A percentile compares a stretch with the other conserved stretches of the same genome.
Conservation (phyloP, 2,888 invertebrate genomes). For the Plagodis dolabraria region DNA sequence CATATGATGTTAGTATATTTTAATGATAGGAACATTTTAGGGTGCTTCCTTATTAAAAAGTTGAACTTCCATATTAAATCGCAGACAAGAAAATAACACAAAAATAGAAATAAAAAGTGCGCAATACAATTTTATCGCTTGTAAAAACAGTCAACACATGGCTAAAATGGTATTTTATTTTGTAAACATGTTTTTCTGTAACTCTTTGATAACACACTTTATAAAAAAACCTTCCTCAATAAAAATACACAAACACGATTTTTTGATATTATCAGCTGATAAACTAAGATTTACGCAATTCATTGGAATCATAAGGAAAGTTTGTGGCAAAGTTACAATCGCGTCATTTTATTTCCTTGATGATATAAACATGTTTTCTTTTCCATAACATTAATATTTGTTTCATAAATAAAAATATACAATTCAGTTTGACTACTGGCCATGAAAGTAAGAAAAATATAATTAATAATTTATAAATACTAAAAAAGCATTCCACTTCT, state of each 20-base stretch:
- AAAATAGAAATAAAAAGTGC: conserved; percentile 48
- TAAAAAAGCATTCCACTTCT: too few relatives aligned
- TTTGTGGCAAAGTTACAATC: too few relatives aligned
- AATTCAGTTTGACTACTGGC: not conserved
- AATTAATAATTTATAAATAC: not conserved
- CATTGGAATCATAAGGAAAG: not conserved
- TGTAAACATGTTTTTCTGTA: conserved; percentile 55
- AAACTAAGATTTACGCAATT: conserved; percentile 14
- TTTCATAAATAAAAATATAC: not conserved
- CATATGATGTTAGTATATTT: too few relatives aligned
- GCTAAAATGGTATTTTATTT: conserved; percentile 48
- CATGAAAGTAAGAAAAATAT: not conserved
- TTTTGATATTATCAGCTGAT: conserved; percentile 12
- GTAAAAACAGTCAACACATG: conserved; percentile 54
- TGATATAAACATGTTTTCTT: not conserved
- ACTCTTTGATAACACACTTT: conserved; percentile 34
- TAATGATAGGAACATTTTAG: too few relatives aligned
- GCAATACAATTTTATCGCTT: conserved; percentile 58
- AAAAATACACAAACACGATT: conserved; percentile 16
- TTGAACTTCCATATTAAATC: too few relatives aligned
- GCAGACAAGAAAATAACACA: conserved; percentile 15
- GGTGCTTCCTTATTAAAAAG: too few relatives aligned
- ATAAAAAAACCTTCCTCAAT: conserved; percentile 28
- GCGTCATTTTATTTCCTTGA: too few relatives aligned
- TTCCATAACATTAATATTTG: conserved; percentile 18